Evolutionary conservation across 2,888 invertebrate species (phyloP), one percentile per base, ranked within the genome.

Genomic region (Drosophila monieri): DNA sequence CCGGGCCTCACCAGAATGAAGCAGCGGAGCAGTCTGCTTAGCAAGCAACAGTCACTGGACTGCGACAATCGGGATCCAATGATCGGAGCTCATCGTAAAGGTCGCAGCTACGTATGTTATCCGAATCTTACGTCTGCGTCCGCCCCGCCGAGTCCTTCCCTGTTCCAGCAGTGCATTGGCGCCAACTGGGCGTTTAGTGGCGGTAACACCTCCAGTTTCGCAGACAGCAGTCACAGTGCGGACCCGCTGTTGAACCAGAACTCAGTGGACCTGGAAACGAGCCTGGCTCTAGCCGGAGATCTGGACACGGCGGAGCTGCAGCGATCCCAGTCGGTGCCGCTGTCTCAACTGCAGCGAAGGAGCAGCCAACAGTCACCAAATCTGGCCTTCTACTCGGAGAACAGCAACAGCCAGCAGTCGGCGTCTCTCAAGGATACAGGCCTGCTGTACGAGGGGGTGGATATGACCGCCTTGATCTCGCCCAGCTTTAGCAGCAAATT

Each of bases 281-380:
- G 72, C 83, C 83, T 78, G 74, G 89, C 70, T n/a, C 73, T 84
- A 5, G 71, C 73, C 14, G 69, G 73, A 30, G 78, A 80, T 9
- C 68, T 81, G 14, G 86, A 78, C 35, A 73, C 81, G 27, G 67
- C 76, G 25, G 87, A 85, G 43, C 89, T 86, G 14, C 89, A 90
- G 54, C 93, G 97, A 55, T 96, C 96, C 6, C 96, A 96, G 83
- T 96, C 96, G 12, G 97, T 96, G 51, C 97, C 97, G 0, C 90
- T 95, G 18, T 90, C 89, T 0, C 89, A 90, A 23, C 54, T 90
- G 51, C 90, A 90, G 39, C 30, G 60, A 1, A 59, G 80, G 21
- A 65, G 53, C 64, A 83, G 86, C 49, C 81, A 80, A 14, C 88
- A 87, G 27, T 87, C 89, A 8, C 90, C 90, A 25, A 83, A 84